phyloP scores from a whole-genome alignment of 2,113 vertebrate genomes.

The Natator depressus region DNA sequence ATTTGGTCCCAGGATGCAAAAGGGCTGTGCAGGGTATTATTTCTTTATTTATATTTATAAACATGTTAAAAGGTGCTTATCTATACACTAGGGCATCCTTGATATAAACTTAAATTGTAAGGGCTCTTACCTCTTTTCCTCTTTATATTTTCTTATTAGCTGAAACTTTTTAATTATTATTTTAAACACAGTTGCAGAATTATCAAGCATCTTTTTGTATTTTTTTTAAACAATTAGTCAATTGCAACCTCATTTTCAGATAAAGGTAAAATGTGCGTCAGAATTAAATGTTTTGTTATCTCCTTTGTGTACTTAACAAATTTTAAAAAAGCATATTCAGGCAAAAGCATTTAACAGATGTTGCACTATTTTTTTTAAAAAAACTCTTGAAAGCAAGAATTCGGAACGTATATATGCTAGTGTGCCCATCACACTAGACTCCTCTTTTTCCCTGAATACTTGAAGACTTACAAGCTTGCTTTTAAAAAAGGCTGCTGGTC shows the following conservation, averaged over 20 bases:
- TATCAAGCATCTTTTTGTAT: neutral
- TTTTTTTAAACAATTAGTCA: neutral
- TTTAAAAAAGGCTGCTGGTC: neutral
- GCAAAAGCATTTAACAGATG: constrained; percentile 46
- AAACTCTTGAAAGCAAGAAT: constrained; percentile 36
- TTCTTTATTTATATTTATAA: neutral
- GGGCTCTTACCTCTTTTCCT: neutral
- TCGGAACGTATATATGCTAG: neutral
- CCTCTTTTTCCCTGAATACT: neutral
- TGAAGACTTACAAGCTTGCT: neutral
- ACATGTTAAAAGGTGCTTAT: neutral
- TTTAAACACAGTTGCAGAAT: constrained; percentile 9
- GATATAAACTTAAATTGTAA: neutral
- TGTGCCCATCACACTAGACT: neutral
- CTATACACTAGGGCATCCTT: neutral
- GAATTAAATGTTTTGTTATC: neutral
- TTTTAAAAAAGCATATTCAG: constrained; percentile 32
- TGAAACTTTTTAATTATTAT: neutral
- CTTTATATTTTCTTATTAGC: neutral
- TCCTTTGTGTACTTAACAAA: neutral
- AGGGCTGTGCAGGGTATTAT: neutral
- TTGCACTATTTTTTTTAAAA: constrained; percentile 39
- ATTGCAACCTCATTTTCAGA: neutral
- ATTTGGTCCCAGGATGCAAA: neutral
- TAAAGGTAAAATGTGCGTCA: neutral